Conservation (phyloP, 1,140 invertebrate genomes). For the Drosophila setifemur region DNA sequence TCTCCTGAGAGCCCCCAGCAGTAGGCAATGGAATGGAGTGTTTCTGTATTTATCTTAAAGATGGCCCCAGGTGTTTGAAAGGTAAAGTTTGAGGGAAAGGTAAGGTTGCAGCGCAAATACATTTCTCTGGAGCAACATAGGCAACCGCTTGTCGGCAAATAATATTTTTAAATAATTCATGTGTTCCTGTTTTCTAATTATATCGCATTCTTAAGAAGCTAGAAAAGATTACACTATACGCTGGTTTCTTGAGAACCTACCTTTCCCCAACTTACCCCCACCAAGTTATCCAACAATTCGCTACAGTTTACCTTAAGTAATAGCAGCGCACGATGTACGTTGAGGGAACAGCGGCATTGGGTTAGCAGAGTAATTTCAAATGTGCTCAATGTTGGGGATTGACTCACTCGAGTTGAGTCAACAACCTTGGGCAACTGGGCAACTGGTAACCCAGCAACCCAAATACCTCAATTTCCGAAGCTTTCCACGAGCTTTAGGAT, state of each 20-base stretch:
- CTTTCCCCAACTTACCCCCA: background rate
- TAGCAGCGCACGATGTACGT: conserved; percentile 12
- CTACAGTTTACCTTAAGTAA: conserved; percentile 7
- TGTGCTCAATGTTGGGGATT: background rate
- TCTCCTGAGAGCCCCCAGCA: background rate
- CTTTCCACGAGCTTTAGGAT: conserved; percentile 11
- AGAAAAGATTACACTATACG: too few species aligned
- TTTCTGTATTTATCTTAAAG: background rate
- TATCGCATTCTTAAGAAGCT: too few species aligned
- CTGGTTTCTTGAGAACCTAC: background rate
- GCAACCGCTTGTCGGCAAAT: too few species aligned
- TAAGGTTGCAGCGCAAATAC: background rate
- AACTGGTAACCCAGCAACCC: conserved; percentile 42
- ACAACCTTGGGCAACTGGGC: conserved; percentile 3
- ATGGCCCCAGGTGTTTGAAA: conserved; percentile 13
- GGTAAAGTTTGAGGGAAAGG: background rate
- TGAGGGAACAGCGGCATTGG: conserved; percentile 12
- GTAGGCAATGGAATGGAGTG: conserved; percentile 1
- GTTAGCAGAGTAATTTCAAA: conserved; percentile 4
- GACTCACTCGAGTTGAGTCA: conserved; percentile 34
- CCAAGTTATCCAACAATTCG: conserved; percentile 52
- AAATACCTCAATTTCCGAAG: conserved; percentile 30
- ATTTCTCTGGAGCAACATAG: background rate
- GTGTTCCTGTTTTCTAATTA: too few species aligned
- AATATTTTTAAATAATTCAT: too few species aligned